Evolutionary conservation across 1,140 invertebrate species (phyloP).

Genomic region (Saccostrea glomerata): DNA sequence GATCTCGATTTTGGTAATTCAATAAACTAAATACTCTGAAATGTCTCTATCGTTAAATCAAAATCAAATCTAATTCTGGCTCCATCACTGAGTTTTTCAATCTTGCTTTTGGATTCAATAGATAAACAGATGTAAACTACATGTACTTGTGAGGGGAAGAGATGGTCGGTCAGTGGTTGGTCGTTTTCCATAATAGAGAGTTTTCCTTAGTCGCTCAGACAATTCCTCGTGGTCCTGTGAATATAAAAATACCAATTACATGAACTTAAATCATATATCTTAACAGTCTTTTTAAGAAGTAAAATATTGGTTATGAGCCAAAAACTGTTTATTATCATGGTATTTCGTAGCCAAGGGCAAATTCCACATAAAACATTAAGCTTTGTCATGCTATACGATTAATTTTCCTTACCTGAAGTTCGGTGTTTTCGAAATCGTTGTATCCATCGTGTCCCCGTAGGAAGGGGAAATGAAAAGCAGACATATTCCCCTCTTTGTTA

Average conservation of each 20-base stretch:
- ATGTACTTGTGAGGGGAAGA: constrained; percentile 87
- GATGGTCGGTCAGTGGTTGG: constrained; percentile 86
- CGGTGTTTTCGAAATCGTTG: constrained; percentile 34
- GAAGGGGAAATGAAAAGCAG: constrained; percentile 51
- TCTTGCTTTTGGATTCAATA: too few relatives aligned
- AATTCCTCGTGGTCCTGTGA: constrained; percentile 64
- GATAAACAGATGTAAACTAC: too few relatives aligned
- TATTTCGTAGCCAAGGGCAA: background rate
- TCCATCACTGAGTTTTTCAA: too few relatives aligned
- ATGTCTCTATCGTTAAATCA: too few relatives aligned
- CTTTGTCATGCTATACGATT: background rate
- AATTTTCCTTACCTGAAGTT: background rate
- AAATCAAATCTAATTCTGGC: too few relatives aligned
- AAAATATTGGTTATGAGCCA: background rate
- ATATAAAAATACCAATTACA: background rate
- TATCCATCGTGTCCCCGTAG: constrained; percentile 40
- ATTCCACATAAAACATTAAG: constrained; percentile 3
- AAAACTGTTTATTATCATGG: background rate
- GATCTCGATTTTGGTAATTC: too few relatives aligned
- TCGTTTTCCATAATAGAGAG: constrained; percentile 90
- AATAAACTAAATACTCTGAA: too few relatives aligned
- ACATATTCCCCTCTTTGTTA: constrained; percentile 39
- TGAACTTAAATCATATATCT: background rate
- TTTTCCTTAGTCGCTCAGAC: constrained; percentile 88
- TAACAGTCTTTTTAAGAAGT: background rate